Evolutionary conservation across 2,113 vertebrate species (phyloP).

Genomic region (Coturnix japonica): DNA sequence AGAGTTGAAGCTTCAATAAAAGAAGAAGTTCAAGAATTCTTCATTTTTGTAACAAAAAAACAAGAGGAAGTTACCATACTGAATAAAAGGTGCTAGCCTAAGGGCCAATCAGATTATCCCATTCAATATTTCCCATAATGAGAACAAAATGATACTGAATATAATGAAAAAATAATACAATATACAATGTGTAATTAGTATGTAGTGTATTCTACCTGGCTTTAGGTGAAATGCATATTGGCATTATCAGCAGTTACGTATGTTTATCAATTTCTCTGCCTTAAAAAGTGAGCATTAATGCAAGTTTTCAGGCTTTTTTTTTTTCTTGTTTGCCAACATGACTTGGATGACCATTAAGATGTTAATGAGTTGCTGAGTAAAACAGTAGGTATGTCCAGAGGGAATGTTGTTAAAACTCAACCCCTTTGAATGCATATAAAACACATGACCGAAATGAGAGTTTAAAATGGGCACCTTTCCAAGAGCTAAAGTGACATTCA

Average conservation of each 20-base stretch:
- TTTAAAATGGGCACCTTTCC: background rate
- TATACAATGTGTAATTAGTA: background rate
- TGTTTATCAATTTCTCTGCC: fast-evolving
- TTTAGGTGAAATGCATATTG: background rate
- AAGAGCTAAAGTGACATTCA: background rate
- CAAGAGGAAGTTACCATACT: background rate
- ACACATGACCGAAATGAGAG: background rate
- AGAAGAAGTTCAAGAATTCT: background rate
- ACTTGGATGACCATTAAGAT: background rate
- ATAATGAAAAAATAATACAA: background rate
- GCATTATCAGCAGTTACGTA: background rate
- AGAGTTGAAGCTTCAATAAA: background rate
- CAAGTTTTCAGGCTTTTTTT: background rate
- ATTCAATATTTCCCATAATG: background rate
- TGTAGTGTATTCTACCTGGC: background rate
- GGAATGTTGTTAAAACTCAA: background rate
- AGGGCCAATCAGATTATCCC: background rate
- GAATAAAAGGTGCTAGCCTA: background rate
- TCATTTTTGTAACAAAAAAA: background rate
- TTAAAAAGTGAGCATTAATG: background rate
- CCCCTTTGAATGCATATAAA: background rate
- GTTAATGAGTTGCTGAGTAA: background rate
- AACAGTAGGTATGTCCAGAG: background rate
- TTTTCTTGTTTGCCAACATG: background rate
- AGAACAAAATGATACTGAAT: background rate